phyloP scores from a whole-genome alignment of 2,113 vertebrate genomes.

The Saiga tatarica region DNA sequence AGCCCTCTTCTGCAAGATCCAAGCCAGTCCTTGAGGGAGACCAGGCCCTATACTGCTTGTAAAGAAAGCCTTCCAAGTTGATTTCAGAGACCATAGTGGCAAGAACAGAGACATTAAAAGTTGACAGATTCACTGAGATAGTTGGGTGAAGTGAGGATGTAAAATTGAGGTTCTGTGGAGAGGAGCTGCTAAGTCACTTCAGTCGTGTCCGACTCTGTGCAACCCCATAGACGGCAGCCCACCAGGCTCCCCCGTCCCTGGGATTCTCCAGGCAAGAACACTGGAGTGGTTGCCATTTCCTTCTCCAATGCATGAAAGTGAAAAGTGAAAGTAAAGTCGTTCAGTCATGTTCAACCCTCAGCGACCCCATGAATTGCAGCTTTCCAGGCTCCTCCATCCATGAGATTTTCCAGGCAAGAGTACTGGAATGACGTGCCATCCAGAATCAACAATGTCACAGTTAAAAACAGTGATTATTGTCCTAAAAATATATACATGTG shows the following conservation, averaged over 20 bases:
- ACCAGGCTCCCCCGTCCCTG: no score
- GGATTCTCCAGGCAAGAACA: no score
- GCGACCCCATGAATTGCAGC: no score
- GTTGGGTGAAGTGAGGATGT: background rate
- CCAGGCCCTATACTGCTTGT: background rate
- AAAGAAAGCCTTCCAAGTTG: background rate
- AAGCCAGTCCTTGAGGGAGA: background rate
- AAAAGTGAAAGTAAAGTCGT: no score
- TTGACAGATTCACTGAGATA: background rate
- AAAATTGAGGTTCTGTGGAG: background rate
- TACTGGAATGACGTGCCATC: no score
- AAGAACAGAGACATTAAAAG: background rate
- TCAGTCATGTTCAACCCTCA: no score
- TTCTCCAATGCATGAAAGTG: no score
- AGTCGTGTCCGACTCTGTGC: no score
- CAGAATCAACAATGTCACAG: background rate
- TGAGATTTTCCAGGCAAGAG: no score
- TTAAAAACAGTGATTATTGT: background rate
- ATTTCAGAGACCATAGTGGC: background rate
- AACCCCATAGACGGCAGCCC: no score
- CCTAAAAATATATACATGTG: background rate
- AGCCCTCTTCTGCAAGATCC: background rate
- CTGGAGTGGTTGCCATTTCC: no score
- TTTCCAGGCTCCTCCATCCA: no score
- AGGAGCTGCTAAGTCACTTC: background rate